Conservation (phyloP, 1,140 invertebrate genomes). For the Drosophila kikkawai region DNA sequence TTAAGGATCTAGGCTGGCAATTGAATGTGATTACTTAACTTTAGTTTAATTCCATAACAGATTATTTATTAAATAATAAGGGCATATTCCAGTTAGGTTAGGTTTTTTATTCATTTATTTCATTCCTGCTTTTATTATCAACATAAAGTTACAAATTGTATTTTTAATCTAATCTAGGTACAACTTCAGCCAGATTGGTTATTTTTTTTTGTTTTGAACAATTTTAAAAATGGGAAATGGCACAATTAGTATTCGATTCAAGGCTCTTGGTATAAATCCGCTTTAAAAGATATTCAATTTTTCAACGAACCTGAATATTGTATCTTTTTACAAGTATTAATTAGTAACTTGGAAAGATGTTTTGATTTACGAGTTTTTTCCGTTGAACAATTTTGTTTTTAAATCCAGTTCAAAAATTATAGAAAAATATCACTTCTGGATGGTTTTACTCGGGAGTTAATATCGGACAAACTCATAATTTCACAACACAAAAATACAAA, state of each 20-base stretch:
- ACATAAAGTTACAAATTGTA: slow-evolving; percentile 48
- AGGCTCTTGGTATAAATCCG: slow-evolving; percentile 42
- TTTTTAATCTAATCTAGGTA: slow-evolving; percentile 52
- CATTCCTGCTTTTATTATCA: slow-evolving; percentile 45
- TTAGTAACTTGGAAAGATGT: slow-evolving; percentile 36
- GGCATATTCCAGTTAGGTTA: not conserved
- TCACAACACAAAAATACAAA: slow-evolving; percentile 4
- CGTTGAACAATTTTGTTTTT: slow-evolving; percentile 14
- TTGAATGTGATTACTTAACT: not conserved
- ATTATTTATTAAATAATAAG: not conserved
- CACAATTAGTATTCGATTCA: slow-evolving; percentile 53
- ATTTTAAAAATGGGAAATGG: slow-evolving; percentile 50
- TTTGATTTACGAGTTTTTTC: slow-evolving; percentile 33
- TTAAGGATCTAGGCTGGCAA: not conserved
- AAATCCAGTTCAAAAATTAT: slow-evolving; percentile 46
- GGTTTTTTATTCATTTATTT: slow-evolving; percentile 36
- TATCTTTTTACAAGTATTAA: slow-evolving; percentile 31
- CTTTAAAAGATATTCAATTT: slow-evolving; percentile 32
- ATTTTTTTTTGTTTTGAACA: slow-evolving; percentile 47
- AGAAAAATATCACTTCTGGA: slow-evolving; percentile 50
- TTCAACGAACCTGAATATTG: slow-evolving; percentile 27
- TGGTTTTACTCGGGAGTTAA: slow-evolving; percentile 20
- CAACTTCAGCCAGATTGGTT: slow-evolving; percentile 51
- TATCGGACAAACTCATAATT: slow-evolving; percentile 29
- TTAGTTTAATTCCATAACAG: not conserved